phyloP scores from a whole-genome alignment of 2,113 vertebrate genomes.

The Lipotes vexillifer region DNA sequence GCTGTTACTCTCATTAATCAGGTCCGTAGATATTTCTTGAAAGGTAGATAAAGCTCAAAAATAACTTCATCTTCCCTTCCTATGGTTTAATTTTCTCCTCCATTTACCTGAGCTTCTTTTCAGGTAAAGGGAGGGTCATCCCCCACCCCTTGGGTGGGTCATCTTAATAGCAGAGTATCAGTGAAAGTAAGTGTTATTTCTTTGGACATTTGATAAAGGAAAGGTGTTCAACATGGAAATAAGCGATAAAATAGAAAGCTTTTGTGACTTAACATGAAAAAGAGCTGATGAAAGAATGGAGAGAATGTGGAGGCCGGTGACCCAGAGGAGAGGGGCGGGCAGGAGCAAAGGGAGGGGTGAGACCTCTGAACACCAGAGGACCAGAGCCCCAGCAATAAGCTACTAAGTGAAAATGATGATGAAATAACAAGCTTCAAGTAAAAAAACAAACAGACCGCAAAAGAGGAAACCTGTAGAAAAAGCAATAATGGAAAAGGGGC shows the following conservation, averaged over 20 bases:
- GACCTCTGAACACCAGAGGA: background rate
- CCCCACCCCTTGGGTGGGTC: background rate
- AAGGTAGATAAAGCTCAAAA: background rate
- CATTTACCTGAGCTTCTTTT: background rate
- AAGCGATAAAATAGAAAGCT: background rate
- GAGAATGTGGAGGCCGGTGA: background rate
- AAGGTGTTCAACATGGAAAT: background rate
- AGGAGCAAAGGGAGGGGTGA: too few species aligned
- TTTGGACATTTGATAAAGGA: conserved; percentile 1
- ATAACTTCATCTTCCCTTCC: background rate
- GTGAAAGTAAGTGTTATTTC: background rate
- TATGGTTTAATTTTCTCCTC: background rate
- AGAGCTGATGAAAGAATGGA: background rate
- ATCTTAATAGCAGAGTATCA: background rate
- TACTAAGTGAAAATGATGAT: background rate
- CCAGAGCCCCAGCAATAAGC: background rate
- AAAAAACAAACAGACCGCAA: background rate
- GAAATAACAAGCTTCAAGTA: background rate
- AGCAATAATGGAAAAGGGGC: background rate
- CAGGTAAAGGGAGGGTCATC: too few species aligned
- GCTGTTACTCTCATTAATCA: background rate
- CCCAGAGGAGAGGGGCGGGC: background rate
- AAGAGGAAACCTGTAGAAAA: background rate
- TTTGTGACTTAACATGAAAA: background rate
- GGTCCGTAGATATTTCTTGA: background rate